These are phyloP conservation scores for Meriones psammophilus DNA, from an alignment of 2,797 vertebrate genomes.

Conservation along the genomic window DNA sequence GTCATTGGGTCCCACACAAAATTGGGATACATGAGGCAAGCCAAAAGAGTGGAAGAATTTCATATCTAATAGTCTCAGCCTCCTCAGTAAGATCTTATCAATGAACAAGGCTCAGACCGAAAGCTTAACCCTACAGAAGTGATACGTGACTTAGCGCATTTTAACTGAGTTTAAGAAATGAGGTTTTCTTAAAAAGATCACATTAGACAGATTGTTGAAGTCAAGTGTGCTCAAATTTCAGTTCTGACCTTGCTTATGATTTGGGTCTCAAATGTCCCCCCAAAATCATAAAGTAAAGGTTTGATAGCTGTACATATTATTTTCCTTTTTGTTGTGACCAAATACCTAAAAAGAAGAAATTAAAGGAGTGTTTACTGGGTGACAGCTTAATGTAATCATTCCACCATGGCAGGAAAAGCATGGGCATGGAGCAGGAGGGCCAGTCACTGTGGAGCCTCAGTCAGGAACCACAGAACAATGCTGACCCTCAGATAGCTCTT, in stretches of 20 bases:
- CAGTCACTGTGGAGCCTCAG: neutral
- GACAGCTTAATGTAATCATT: neutral
- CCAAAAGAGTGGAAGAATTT: neutral
- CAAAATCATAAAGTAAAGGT: neutral
- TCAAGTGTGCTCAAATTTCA: neutral
- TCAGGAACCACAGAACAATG: neutral
- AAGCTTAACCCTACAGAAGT: neutral
- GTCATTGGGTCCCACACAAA: neutral
- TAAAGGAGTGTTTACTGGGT: too few species aligned
- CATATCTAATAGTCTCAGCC: neutral
- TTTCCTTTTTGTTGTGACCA: neutral
- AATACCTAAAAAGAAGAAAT: neutral
- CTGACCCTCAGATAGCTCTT: neutral
- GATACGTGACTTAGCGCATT: neutral
- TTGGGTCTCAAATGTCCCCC: neutral
- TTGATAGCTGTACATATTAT: too few species aligned
- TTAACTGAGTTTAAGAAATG: slow-evolving; percentile 30
- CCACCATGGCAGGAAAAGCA: neutral
- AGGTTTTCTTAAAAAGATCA: neutral
- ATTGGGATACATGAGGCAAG: neutral
- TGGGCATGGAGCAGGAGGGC: too few species aligned
- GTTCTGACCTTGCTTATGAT: neutral
- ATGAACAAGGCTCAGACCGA: neutral
- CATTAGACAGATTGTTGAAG: neutral
- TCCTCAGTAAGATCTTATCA: neutral